Conservation (phyloP, 2,888 invertebrate genomes). For the Agrochola litura region DNA sequence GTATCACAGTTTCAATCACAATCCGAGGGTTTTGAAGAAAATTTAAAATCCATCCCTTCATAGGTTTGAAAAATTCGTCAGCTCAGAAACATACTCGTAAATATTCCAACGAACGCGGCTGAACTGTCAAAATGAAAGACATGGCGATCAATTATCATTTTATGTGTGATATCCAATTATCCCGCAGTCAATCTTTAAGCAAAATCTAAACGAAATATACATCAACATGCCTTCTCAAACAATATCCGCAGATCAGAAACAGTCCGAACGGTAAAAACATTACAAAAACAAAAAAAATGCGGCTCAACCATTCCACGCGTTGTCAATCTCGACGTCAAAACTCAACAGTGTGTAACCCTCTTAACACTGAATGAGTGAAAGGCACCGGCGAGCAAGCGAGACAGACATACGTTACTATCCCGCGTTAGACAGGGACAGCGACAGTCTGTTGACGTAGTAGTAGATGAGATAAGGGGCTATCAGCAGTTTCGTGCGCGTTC, state of each 20-base stretch:
- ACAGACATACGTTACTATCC: conserved; percentile 65
- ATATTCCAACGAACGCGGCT: not conserved
- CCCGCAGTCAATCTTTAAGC: not conserved
- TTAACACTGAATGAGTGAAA: conserved; percentile 75
- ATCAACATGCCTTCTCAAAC: not conserved
- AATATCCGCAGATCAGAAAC: not conserved
- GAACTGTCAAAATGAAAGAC: not conserved
- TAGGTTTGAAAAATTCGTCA: no score
- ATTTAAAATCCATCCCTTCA: not conserved
- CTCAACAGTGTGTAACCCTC: conserved; percentile 53
- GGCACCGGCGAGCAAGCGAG: conserved; percentile 74
- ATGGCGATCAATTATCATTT: not conserved
- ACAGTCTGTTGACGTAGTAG: conserved; percentile 88
- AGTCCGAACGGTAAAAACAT: not conserved
- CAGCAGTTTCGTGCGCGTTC: conserved; percentile 83
- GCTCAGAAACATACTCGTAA: not conserved
- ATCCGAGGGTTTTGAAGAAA: no score
- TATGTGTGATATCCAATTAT: not conserved
- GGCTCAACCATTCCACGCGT: conserved; percentile 20
- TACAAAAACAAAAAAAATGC: not conserved
- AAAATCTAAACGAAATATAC: not conserved
- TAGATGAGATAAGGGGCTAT: conserved; percentile 90
- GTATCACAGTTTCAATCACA: no score
- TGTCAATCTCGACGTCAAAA: conserved; percentile 57
- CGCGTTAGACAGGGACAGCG: conserved; percentile 77